A percentile compares a stretch with the other conserved stretches of the same genome.
These are phyloP conservation scores for Ceratotherium simum DNA, from an alignment of 2,113 vertebrate species.

Conservation along the genomic window DNA sequence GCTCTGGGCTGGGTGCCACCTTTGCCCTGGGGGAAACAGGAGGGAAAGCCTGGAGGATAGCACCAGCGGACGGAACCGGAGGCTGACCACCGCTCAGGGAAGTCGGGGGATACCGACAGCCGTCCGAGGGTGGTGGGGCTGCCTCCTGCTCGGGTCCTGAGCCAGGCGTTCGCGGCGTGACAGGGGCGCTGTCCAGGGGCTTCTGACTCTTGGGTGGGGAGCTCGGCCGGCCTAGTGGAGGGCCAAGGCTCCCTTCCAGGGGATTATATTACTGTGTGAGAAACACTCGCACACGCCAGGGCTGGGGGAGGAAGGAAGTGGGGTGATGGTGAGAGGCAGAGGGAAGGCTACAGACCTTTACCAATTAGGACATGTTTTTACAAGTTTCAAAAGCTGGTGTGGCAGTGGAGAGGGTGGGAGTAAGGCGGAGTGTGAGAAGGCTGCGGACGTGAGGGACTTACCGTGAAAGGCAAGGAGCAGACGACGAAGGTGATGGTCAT, in stretches of 20 bases:
- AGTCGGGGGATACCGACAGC: background rate
- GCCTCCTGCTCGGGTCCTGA: background rate
- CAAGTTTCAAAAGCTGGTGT: background rate
- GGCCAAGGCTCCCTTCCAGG: background rate
- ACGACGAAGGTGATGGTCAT: constrained; percentile 96
- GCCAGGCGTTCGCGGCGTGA: background rate
- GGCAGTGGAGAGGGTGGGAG: background rate
- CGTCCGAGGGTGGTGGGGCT: background rate
- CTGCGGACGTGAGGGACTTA: constrained; percentile 84
- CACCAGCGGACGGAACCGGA: too few species aligned
- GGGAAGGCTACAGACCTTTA: background rate
- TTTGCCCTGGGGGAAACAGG: background rate
- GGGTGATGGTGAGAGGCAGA: background rate
- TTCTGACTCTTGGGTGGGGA: background rate
- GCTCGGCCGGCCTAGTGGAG: background rate
- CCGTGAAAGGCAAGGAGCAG: constrained; percentile 95
- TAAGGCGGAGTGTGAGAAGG: background rate
- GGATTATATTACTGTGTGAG: background rate
- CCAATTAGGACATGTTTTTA: background rate
- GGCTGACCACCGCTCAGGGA: background rate
- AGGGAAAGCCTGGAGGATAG: background rate
- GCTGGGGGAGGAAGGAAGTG: background rate
- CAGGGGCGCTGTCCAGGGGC: background rate
- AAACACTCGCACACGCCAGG: background rate
- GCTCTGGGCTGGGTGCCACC: background rate